Evolutionary conservation across 2,113 vertebrate genomes (phyloP).

Genomic region (Notarius lentiginosus): DNA sequence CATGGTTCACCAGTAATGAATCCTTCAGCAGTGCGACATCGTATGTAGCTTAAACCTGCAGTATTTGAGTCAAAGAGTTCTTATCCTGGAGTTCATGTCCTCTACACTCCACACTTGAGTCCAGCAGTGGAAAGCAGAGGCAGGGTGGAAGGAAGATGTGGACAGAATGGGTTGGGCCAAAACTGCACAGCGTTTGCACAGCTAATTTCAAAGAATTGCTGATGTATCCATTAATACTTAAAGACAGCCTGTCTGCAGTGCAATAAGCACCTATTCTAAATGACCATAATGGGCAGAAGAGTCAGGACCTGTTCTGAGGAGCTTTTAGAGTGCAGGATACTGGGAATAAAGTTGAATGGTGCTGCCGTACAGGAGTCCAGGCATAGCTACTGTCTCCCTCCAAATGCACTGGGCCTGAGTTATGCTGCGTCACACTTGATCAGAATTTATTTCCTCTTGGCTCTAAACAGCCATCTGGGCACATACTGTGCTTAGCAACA

Average conservation of each 20-base stretch:
- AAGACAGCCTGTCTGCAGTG: constrained; percentile 51
- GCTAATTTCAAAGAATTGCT: constrained; percentile 58
- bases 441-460: constrained; percentile 40
- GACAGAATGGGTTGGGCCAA: constrained; percentile 38
- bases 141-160: constrained; percentile 24
- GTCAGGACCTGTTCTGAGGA: constrained; percentile 36
- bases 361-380: constrained; percentile 19
- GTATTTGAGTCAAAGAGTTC: background rate
- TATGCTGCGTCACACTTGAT: constrained; percentile 43
- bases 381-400: constrained; percentile 20
- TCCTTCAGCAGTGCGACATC: constrained; percentile 20
- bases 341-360: constrained; percentile 31
- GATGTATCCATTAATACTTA: constrained; percentile 63
- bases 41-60: background rate
- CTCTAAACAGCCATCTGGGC: constrained; percentile 51
- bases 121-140: constrained; percentile 14
- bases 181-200: constrained; percentile 44
- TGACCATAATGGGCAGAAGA: constrained; percentile 47
- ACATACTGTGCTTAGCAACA: constrained; percentile 22
- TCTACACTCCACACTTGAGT: constrained; percentile 27
- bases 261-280: constrained; percentile 52
- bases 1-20: constrained; percentile 21
- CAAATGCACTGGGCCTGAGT: constrained; percentile 31
- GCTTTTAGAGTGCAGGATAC: constrained; percentile 41
- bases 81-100: background rate